Conservation (phyloP, 2,797 vertebrate species). For the Triplophysa yarkandensis region DNA sequence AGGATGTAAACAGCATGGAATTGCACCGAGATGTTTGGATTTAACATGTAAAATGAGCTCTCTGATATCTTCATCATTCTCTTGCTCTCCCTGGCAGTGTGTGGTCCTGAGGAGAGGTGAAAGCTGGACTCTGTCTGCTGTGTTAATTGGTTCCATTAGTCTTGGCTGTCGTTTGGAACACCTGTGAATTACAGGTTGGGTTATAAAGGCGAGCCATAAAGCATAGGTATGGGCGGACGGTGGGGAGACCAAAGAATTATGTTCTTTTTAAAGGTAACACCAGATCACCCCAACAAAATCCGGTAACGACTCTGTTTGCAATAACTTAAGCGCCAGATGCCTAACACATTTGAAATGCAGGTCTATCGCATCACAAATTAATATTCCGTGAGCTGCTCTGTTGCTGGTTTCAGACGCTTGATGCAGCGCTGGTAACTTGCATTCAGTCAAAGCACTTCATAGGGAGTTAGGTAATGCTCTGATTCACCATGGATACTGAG, state of each 20-base stretch:
- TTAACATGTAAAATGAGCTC: constrained; percentile 25
- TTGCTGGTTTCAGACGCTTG: constrained; percentile 20
- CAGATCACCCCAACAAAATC: background rate
- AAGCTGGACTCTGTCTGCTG: constrained; percentile 38
- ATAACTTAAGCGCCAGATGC: too few species aligned
- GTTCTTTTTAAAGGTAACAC: background rate
- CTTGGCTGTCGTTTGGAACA: constrained; percentile 34
- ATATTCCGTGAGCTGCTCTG: constrained; percentile 34
- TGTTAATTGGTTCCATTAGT: constrained; percentile 53
- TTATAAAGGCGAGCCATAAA: constrained; percentile 23
- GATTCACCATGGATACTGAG: constrained; percentile 13
- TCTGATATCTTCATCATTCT: constrained; percentile 30
- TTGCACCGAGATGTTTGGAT: constrained; percentile 12
- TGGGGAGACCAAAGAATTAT: background rate
- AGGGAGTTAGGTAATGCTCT: constrained; percentile 1
- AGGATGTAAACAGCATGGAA: constrained; percentile 17
- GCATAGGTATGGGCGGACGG: background rate
- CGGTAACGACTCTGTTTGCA: background rate
- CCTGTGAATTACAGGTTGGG: constrained; percentile 43
- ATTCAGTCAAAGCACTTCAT: background rate
- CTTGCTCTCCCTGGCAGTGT: constrained; percentile 39
- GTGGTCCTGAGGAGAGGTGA: constrained; percentile 25
- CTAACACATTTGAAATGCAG: constrained; percentile 27
- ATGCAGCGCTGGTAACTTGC: background rate
- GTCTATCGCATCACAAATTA: constrained; percentile 29